A percentile compares a stretch with the other conserved stretches of the same genome.
phyloP scores from a whole-genome alignment of 2,797 vertebrate genomes.

The Crenuchus spilurus region DNA sequence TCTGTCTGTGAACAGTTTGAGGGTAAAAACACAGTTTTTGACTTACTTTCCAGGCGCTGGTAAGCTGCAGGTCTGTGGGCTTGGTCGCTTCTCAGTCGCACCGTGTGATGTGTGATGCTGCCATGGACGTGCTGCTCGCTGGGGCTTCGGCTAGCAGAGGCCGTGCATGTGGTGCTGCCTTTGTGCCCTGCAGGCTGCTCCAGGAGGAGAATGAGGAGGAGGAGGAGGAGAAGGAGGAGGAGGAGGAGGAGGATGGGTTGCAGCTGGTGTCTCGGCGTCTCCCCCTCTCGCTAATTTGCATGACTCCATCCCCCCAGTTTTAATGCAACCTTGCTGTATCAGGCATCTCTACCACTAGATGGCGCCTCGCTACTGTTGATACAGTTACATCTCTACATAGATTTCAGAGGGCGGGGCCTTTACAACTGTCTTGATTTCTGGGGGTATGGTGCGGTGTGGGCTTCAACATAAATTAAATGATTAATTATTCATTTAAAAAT shows the following conservation, averaged over 20 bases:
- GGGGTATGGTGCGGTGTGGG: no score
- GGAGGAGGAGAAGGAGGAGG: slow-evolving; percentile 25
- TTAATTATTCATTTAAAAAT: no score
- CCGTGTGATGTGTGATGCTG: slow-evolving; percentile 21
- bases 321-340: slow-evolving; percentile 68
- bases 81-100: slow-evolving; percentile 3
- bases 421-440: no score
- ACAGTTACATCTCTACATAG: no score
- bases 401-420: no score
- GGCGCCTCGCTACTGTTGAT: no score
- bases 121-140: slow-evolving; percentile 5
- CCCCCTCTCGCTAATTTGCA: slow-evolving; percentile 71
- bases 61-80: slow-evolving; percentile 5
- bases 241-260: slow-evolving; percentile 57
- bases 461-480: no score
- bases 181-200: slow-evolving; percentile 65
- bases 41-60: slow-evolving; percentile 27
- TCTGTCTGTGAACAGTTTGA: no score
- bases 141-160: slow-evolving; percentile 40
- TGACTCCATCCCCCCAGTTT: slow-evolving; percentile 69
- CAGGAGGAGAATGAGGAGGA: slow-evolving; percentile 33
- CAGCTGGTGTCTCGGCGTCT: slow-evolving; percentile 74
- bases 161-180: slow-evolving; percentile 60
- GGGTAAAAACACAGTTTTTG: neutral
- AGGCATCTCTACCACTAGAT: neutral